Base-by-base conservation (phyloP, 2,113 vertebrate species). In the Platichthys stellatus region DNA sequence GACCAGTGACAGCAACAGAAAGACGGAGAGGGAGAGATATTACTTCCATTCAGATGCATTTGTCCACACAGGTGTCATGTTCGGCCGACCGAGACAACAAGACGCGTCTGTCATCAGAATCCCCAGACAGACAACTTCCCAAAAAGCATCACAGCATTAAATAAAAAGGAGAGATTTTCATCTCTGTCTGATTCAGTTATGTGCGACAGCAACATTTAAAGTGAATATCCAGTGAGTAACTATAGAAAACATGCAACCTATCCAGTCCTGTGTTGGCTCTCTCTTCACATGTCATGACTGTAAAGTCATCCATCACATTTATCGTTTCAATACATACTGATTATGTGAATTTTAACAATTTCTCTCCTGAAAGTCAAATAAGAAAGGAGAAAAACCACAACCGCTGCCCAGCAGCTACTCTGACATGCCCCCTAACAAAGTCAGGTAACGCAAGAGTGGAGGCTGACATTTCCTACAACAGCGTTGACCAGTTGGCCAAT, bases 41-140 rank as follows among this genome's bases (percentile, higher is more conserved):
- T 74, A 78, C 86, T 85, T 82, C 83, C 79, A 86, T 85, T 89
- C 85, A 88, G 83, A 75, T 61, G 80, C 81, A 71, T 88, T 88
- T 81, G 82, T 76, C 73, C 80, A 74, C 73, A 88, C 86, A 86
- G 87, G 91, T 90, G 86, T 92, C 83, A 85, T 85, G 88, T 93
- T 90, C 80, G 21, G 65, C 47, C 77, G 81, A 74, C 45, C 74
- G 72, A 88, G 70, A 87, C 78, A 85, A 90, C 80, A 83, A 85
- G 69, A 83, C 76, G 40, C 35, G 73, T 82, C 88, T 74, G 85
- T 86, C 89, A 85, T 85, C 69, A 51, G 53, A 81, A 78, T 88
- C 71, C 49, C 66, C 64, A 63, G 74, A 72, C 68, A 66, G 63
- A 77, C 63, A 72, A 62, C 53, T 84, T 83, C 69, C 78, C 75